Percentiles rank a stretch among this genome's conserved stretches.
phyloP scores from a whole-genome alignment of 2,797 vertebrate species.

The Lateolabrax maculatus region DNA sequence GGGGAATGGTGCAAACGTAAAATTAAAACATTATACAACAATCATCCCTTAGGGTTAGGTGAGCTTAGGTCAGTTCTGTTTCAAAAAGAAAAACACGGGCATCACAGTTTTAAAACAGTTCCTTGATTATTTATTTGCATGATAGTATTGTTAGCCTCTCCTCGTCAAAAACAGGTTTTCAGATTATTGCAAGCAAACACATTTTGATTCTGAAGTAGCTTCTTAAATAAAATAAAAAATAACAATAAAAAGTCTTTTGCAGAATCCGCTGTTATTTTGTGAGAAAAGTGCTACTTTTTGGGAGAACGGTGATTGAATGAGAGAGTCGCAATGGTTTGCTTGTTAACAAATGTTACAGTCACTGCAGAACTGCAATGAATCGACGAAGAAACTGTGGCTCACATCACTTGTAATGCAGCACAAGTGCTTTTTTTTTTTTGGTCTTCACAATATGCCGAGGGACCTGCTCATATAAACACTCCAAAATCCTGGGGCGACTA shows the following conservation, averaged over 20 bases:
- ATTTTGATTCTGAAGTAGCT: constrained; percentile 41
- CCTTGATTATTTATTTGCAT: constrained; percentile 78
- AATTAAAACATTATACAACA: not conserved
- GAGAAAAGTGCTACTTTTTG: constrained; percentile 57
- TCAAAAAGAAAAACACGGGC: constrained; percentile 29
- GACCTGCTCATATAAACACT: constrained; percentile 39
- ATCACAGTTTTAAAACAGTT: constrained; percentile 60
- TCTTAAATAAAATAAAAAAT: not conserved
- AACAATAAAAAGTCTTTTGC: not conserved
- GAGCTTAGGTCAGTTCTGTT: not conserved
- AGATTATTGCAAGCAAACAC: constrained; percentile 67
- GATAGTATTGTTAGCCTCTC: constrained; percentile 52
- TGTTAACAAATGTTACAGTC: constrained; percentile 19
- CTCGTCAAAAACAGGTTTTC: constrained; percentile 50
- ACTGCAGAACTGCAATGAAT: not conserved
- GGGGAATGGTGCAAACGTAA: not conserved
- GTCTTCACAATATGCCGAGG: constrained; percentile 23
- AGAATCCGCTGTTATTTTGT: constrained; percentile 24
- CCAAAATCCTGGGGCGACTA: constrained; percentile 51
- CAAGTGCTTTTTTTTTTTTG: constrained; percentile 28
- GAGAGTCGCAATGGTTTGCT: constrained; percentile 3
- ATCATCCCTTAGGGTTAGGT: not conserved
- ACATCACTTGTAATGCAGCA: not conserved
- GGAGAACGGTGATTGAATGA: constrained; percentile 7
- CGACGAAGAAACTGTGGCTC: constrained; percentile 20